Evolutionary conservation across 2,797 vertebrate species (phyloP).

Genomic region (Anomalospiza imberbis): DNA sequence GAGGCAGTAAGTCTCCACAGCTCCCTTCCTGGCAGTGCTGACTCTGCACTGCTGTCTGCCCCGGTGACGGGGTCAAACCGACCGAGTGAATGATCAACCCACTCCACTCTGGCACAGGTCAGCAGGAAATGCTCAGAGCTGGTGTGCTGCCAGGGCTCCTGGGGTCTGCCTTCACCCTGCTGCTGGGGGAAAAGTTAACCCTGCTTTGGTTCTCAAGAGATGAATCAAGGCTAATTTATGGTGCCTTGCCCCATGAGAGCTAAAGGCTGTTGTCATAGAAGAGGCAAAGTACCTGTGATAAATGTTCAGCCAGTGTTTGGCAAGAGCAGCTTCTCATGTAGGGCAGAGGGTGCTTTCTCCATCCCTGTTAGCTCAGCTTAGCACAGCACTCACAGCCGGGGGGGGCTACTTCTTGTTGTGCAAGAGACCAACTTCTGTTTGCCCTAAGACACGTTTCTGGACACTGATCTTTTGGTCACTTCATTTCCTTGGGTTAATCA

Average conservation of each 20-base stretch:
- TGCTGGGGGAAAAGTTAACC: not conserved
- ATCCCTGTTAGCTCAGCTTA: not conserved
- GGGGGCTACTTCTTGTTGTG: not conserved
- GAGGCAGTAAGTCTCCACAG: not conserved
- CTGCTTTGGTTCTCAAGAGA: not conserved
- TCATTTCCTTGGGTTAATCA: not conserved
- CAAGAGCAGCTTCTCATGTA: not conserved
- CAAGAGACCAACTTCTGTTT: not conserved
- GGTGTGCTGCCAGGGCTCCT: not conserved
- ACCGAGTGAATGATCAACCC: not conserved
- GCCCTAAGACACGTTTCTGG: not conserved
- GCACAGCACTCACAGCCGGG: not conserved
- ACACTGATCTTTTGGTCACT: not conserved
- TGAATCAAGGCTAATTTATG: not conserved
- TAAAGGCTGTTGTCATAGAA: not conserved
- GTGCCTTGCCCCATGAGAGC: not conserved
- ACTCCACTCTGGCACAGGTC: too few species aligned
- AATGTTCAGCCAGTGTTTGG: not conserved
- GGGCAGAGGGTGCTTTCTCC: not conserved
- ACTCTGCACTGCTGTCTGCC: not conserved
- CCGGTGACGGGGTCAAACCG: fast-evolving
- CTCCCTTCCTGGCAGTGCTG: not conserved
- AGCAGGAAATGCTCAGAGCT: fast-evolving
- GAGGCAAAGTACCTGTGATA: not conserved
- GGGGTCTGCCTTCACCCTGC: not conserved